phyloP scores from a whole-genome alignment of 2,113 vertebrate genomes.

The Oreochromis aureus region DNA sequence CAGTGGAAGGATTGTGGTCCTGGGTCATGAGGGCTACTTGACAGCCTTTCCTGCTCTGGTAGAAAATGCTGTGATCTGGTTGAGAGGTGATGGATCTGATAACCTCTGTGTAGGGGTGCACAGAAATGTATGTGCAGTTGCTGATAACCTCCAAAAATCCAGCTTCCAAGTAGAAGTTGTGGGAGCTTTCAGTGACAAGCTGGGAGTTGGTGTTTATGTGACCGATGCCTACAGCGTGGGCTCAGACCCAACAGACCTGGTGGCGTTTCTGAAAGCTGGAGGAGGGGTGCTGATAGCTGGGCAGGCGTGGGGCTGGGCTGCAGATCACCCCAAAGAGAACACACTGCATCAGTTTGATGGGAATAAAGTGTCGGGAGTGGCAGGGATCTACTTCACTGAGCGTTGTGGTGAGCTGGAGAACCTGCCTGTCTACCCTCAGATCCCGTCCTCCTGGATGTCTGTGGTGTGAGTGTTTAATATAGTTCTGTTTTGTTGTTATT shows the following conservation, averaged over 20 bases:
- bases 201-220: not conserved
- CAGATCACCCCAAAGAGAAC: too few relatives aligned
- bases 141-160: constrained; percentile 58
- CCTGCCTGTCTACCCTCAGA: constrained; percentile 73
- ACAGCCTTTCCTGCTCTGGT: too few relatives aligned
- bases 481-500: not conserved
- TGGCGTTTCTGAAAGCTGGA: too few relatives aligned
- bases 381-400: constrained; percentile 83
- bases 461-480: constrained; percentile 66
- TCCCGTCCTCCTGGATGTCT: constrained; percentile 77
- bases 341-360: constrained; percentile 45
- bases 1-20: too few relatives aligned
- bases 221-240: not conserved
- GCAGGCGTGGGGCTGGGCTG: too few relatives aligned
- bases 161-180: not conserved
- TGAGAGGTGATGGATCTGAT: constrained; percentile 52
- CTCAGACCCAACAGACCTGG: too few relatives aligned
- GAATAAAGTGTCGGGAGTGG: constrained; percentile 82
- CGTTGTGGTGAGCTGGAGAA: constrained; percentile 53
- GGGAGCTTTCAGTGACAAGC: not conserved
- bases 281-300: too few relatives aligned
- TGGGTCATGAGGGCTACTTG: too few relatives aligned
- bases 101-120: constrained; percentile 68
- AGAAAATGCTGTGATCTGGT: too few relatives aligned
- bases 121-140: constrained; percentile 43